Conservation (phyloP, 2,113 vertebrate genomes). For the Maylandia zebra region DNA sequence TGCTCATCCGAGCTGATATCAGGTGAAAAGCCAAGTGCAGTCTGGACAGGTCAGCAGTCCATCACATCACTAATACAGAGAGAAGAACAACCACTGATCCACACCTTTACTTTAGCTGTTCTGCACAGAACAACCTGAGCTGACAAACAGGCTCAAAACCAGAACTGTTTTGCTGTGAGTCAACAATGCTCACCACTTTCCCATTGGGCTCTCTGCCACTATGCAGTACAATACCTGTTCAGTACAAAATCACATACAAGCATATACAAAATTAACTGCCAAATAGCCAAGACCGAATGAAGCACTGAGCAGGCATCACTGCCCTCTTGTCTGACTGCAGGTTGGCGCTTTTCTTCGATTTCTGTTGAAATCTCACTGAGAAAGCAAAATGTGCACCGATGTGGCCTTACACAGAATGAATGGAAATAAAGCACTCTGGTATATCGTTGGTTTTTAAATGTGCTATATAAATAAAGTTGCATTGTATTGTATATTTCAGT, state of each 20-base stretch:
- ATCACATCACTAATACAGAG: neutral
- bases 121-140: neutral
- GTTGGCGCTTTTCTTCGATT: neutral
- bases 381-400: neutral
- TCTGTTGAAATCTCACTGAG: neutral
- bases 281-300: neutral
- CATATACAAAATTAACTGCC: neutral
- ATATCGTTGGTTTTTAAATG: neutral
- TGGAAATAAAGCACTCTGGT: neutral
- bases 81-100: neutral
- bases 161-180: neutral
- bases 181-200: neutral
- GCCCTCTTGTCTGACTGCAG: neutral
- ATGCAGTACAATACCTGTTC: neutral
- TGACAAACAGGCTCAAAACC: neutral
- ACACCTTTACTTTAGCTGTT: neutral
- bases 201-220: neutral
- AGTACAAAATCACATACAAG: neutral
- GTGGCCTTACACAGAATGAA: neutral
- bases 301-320: fast-evolving
- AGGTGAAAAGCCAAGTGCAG: neutral
- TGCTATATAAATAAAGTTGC: neutral
- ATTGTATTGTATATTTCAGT: neutral
- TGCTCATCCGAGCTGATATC: neutral
- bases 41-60: neutral